These are phyloP conservation scores for Patella caerulea DNA, from an alignment of 2,888 invertebrate species.

Conservation along the genomic window DNA sequence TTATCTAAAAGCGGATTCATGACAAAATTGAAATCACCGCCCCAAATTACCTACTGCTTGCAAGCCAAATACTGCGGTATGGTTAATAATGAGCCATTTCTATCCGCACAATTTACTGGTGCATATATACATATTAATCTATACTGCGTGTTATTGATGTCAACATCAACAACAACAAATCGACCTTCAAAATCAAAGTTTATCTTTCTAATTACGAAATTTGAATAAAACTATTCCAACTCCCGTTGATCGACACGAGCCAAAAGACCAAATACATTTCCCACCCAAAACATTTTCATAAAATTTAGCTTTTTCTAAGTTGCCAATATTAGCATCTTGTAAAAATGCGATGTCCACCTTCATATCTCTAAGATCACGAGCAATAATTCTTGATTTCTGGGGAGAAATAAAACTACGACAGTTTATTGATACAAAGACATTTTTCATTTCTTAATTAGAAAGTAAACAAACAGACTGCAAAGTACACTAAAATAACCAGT, in stretches of 20 bases:
- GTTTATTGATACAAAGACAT: constrained; percentile 1
- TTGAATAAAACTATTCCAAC: neutral
- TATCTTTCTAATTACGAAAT: too few relatives aligned
- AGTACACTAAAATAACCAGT: too few relatives aligned
- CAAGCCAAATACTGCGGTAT: constrained; percentile 3
- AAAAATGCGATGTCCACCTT: neutral
- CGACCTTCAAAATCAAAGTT: too few relatives aligned
- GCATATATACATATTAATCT: neutral
- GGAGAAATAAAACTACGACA: neutral
- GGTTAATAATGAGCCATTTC: neutral
- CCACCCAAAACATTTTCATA: constrained; percentile 4
- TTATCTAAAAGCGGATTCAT: constrained; percentile 1
- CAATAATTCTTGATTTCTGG: neutral
- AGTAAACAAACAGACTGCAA: constrained; percentile 25
- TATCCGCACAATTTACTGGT: constrained; percentile 1
- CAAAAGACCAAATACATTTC: constrained; percentile 9
- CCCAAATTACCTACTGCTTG: constrained; percentile 2
- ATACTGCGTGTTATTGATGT: too few relatives aligned
- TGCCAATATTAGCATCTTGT: constrained; percentile 1
- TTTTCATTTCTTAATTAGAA: constrained; percentile 13
- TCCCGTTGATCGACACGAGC: neutral
- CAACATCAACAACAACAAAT: too few relatives aligned
- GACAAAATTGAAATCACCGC: neutral
- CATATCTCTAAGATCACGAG: constrained; percentile 10
- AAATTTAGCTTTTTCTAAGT: neutral